Evolutionary conservation across 2,113 vertebrate species (phyloP).

Genomic region (Anser cygnoides): DNA sequence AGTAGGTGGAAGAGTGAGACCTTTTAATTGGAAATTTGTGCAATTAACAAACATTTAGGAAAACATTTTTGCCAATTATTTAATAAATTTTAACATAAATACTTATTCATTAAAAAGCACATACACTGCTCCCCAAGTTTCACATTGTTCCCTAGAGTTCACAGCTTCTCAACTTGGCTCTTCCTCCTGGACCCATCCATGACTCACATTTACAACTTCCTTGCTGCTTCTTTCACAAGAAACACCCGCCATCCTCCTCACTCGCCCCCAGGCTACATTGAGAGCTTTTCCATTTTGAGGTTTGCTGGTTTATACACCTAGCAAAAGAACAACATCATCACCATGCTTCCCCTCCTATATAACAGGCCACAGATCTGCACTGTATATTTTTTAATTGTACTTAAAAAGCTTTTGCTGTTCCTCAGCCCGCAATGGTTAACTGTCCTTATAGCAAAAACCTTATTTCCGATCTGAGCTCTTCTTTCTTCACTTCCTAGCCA

Average conservation of each 20-base stretch:
- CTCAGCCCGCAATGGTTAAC: neutral
- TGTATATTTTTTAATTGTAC: neutral
- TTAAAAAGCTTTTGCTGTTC: neutral
- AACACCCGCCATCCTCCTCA: neutral
- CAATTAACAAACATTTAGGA: neutral
- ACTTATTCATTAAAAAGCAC: neutral
- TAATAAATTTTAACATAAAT: neutral
- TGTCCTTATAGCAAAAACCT: neutral
- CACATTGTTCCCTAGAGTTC: neutral
- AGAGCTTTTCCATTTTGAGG: neutral
- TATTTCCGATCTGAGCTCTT: neutral
- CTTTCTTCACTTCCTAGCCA: neutral
- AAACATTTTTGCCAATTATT: neutral
- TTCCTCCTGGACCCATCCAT: neutral
- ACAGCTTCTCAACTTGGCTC: neutral
- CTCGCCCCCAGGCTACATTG: neutral
- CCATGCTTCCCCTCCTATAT: accelerated
- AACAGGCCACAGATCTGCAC: neutral
- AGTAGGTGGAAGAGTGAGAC: neutral
- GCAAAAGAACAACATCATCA: neutral
- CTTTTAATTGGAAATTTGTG: neutral
- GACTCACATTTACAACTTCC: neutral
- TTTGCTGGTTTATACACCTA: neutral
- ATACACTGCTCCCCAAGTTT: neutral
- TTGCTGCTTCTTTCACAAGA: neutral